These are phyloP conservation scores for Plebejus argus DNA, from an alignment of 2,888 invertebrate genomes.

Conservation along the genomic window DNA sequence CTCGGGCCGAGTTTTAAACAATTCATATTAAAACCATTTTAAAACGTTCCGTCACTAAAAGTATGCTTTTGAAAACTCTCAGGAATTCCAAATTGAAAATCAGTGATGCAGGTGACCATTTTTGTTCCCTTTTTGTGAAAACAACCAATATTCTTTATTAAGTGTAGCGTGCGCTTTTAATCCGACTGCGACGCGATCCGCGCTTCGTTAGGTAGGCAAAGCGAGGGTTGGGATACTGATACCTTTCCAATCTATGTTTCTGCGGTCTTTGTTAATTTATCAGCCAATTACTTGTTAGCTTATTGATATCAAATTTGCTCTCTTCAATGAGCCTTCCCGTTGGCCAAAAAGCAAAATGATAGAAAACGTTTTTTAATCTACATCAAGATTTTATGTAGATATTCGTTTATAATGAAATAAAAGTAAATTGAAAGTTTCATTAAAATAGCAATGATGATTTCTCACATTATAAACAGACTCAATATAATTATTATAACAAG, in stretches of 20 bases:
- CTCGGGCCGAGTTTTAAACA: background rate
- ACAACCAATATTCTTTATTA: slow-evolving; percentile 12
- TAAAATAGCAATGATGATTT: too few species aligned
- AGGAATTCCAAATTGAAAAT: slow-evolving; percentile 23
- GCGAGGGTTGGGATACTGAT: background rate
- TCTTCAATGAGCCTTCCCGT: too few species aligned
- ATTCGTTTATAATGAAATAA: too few species aligned
- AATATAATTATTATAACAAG: too few species aligned
- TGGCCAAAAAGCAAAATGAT: too few species aligned
- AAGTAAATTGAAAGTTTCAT: too few species aligned
- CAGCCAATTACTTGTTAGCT: background rate
- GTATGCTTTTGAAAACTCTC: slow-evolving; percentile 20
- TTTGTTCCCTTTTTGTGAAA: background rate
- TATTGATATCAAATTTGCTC: background rate
- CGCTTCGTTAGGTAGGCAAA: slow-evolving; percentile 16
- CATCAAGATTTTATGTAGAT: too few species aligned
- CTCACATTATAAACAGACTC: too few species aligned
- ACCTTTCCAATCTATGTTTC: background rate
- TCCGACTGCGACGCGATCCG: slow-evolving; percentile 1
- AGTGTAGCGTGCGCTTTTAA: slow-evolving; percentile 21
- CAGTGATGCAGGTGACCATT: slow-evolving; percentile 21
- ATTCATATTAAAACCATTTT: slow-evolving; percentile 2
- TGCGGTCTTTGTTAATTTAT: background rate
- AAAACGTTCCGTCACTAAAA: background rate
- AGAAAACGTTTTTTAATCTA: too few species aligned